Evolutionary conservation across 2,113 vertebrate genomes (phyloP), one percentile per base, ranked within the genome.

Genomic region (Casuarius casuarius): DNA sequence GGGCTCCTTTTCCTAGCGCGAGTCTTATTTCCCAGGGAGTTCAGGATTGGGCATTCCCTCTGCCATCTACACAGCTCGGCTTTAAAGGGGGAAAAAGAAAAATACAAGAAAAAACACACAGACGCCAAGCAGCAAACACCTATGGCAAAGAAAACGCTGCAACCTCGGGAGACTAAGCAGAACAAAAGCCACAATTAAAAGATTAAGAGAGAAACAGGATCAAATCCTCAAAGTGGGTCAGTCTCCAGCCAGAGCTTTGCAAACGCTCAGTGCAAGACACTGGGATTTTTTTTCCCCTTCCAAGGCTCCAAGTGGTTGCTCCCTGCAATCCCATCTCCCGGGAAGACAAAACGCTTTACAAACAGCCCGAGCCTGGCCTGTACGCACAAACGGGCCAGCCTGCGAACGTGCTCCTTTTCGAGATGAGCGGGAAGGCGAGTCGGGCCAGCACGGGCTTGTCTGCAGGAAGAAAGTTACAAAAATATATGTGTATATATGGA

Each of bases 201-300:
- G 89, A 84, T 92, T 71, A 84, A 38, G 77, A 61, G 67, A 46
- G 59, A 19, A 63, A 52, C 15, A 18, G 75, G 61, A 77, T 81
- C 78, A 76, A 63, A 66, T 51, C 89, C 90, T 72, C 58, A 2
- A 79, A 71, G 85, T 62, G 21, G 89, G 91, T 73, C 90, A 80
- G 51, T 46, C 75, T 46, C 54, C 68, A 72, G 51, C 61, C 16
- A 8, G 22, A 17, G 44, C 79, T 84, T 72, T 42, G 62, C 59
- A 62, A 48, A 67, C 8, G 31, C 14, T 44, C 23, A 11, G 59
- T 40, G n/a, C 1, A 2, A 40, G 61, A 44, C 16, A 33, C 15
- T 3, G 5, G 44, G 46, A 82, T 56, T 65, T 54, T 7, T 48
- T 54, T 2, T 33, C n/a, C 23, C 22, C 17, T 62, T 26, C 10